Percentiles rank a stretch among this genome's conserved stretches.
These are phyloP conservation scores for Stichodactyla helianthus DNA, from an alignment of 64 coral and sea anemone genomes.

Conservation along the genomic window DNA sequence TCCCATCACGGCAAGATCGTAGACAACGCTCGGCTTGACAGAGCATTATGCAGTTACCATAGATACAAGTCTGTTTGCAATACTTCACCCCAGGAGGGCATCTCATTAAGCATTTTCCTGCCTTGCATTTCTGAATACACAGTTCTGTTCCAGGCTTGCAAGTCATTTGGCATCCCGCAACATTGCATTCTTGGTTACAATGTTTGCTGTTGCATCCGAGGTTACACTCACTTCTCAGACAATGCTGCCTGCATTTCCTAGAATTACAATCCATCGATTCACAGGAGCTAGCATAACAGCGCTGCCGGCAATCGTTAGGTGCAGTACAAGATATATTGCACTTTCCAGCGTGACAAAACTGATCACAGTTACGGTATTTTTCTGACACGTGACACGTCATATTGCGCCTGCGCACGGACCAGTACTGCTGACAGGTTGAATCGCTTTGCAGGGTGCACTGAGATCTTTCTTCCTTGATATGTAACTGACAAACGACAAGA, in stretches of 20 bases:
- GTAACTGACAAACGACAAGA: not conserved
- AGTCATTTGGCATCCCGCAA: conserved; percentile 44
- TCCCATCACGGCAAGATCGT: conserved; percentile 26
- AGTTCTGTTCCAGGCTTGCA: conserved; percentile 32
- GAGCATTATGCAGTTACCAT: conserved; percentile 38
- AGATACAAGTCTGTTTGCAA: conserved; percentile 46
- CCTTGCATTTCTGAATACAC: conserved; percentile 54
- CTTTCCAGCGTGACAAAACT: conserved; percentile 40
- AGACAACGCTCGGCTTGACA: conserved; percentile 38
- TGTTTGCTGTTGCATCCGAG: conserved; percentile 40
- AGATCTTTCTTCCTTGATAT: not conserved
- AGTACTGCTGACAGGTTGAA: conserved; percentile 1
- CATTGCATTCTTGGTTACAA: conserved; percentile 43
- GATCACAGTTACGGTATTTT: conserved; percentile 17
- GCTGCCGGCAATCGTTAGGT: conserved; percentile 35
- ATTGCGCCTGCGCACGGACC: conserved; percentile 2
- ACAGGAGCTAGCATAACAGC: conserved; percentile 33
- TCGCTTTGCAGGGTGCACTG: not conserved
- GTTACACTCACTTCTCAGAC: conserved; percentile 44
- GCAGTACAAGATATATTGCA: conserved; percentile 38
- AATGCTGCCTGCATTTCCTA: conserved; percentile 48
- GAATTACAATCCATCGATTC: conserved; percentile 36
- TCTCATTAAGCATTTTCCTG: conserved; percentile 51
- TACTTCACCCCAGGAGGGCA: conserved; percentile 47
- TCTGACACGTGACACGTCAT: conserved; percentile 10